Evolutionary conservation across 2,113 vertebrate genomes (phyloP), one percentile per base, ranked within the genome.

Genomic region (Podiceps cristatus): DNA sequence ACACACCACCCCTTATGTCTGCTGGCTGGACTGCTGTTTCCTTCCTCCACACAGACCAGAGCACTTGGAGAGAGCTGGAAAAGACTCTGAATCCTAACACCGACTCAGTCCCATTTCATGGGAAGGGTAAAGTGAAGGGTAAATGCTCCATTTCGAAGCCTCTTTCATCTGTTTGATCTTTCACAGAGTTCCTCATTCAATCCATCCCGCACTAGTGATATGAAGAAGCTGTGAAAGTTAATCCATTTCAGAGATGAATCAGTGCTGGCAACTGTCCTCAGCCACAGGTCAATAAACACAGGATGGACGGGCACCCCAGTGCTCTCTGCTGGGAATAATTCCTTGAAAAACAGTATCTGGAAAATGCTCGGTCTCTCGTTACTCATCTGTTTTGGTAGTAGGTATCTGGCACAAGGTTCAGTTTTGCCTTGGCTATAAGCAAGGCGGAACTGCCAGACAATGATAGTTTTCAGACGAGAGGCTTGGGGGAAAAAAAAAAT

Each of bases 211-310:
- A 35, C 58, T 69, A 53, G 62, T 76, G 81, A 68, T 44, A 68
- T 33, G 73, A 88, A 56, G 88, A 89, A 94, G 58, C 75, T 89
- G 42, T 88, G 75, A 91, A 84, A 88, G 59, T 73, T 55, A 91
- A 96, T 93, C 91, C 63, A 67, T 93, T 94, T 93, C 42, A 29
- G 58, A 82, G 58, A 87, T 40, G 28, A 85, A 89, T 79, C 13
- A 2, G 10, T 45, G 49, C 56, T 96, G 94, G 66, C 80, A 91
- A 50, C 52, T 29, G 42, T 94, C 53, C 66, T 72, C 58, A 93
- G 45, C n/a, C 84, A 79, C 86, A 91, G 84, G 89, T 93, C 91
- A 90, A 45, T 59, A 79, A 62, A 25, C 58, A 49, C 42, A 77
- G 71, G n/a, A 82, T 63, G 58, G 80, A 59, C 0, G 0, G 31